Evolutionary conservation across 2,113 vertebrate genomes (phyloP).

Genomic region (Paramormyrops kingsleyae): DNA sequence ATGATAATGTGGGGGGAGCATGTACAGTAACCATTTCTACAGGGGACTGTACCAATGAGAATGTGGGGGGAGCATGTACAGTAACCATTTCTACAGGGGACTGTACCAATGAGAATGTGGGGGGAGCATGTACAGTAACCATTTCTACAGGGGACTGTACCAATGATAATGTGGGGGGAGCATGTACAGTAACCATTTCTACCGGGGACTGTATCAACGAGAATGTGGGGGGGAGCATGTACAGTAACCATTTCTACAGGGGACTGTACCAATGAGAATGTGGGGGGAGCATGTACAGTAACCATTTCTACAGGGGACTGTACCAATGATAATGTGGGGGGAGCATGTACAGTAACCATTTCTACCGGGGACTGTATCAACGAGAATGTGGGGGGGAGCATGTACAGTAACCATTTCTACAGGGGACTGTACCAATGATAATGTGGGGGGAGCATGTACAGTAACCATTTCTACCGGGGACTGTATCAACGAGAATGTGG

Average conservation of each 20-base stretch:
- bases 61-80: conserved; percentile 6
- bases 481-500: neutral
- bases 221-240: neutral
- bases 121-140: neutral
- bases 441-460: neutral
- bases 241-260: neutral
- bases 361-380: neutral
- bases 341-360: neutral
- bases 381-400: neutral
- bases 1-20: neutral
- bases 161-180: neutral
- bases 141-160: neutral
- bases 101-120: neutral
- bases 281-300: conserved; percentile 4
- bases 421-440: neutral
- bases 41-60: neutral
- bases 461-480: neutral
- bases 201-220: neutral
- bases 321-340: neutral
- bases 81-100: neutral
- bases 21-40: neutral
- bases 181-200: neutral
- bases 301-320: neutral
- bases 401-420: neutral
- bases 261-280: neutral